These are phyloP conservation scores for Alethe castanea DNA, from an alignment of 2,113 vertebrate genomes.

Conservation along the genomic window DNA sequence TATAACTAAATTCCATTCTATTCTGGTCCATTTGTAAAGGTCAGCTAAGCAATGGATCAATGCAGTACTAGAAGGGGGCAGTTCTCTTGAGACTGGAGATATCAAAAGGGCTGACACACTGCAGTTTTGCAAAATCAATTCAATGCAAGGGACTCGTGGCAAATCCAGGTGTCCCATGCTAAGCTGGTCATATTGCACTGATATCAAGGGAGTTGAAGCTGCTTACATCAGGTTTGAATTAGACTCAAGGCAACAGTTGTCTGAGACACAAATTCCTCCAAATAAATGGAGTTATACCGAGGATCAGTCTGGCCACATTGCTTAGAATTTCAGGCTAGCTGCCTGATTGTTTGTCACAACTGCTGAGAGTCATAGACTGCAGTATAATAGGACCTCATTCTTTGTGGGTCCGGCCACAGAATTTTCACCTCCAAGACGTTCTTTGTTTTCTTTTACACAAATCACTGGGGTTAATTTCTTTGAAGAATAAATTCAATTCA, in stretches of 20 bases:
- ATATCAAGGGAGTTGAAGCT: background rate
- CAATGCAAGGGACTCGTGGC: background rate
- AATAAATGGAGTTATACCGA: background rate
- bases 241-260: background rate
- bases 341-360: background rate
- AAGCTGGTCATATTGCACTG: background rate
- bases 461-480: background rate
- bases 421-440: background rate
- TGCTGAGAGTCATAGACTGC: background rate
- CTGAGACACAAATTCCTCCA: background rate
- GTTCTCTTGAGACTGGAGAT: slow-evolving; percentile 19
- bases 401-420: background rate
- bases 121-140: slow-evolving; percentile 26
- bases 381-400: background rate
- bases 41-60: slow-evolving; percentile 35
- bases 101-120: slow-evolving; percentile 21
- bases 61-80: background rate
- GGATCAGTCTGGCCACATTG: background rate
- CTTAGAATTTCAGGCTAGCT: background rate
- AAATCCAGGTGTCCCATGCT: background rate
- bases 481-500: background rate
- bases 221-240: background rate
- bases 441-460: background rate
- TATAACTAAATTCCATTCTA: background rate
- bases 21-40: slow-evolving; percentile 12